phyloP scores from a whole-genome alignment of 2,888 invertebrate genomes.

The Hyles lineata region DNA sequence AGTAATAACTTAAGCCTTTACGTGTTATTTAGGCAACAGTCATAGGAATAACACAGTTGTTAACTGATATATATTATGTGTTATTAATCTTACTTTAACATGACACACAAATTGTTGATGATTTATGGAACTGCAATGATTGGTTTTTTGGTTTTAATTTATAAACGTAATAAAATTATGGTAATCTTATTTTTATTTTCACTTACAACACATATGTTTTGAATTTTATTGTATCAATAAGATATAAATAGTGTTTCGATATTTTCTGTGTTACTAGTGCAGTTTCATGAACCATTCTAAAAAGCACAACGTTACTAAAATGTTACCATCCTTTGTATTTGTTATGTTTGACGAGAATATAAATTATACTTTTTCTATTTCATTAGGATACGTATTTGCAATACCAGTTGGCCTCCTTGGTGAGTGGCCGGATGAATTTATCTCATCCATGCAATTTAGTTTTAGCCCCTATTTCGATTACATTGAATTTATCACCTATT shows the following conservation, averaged over 20 bases:
- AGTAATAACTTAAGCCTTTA: not conserved
- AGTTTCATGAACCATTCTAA: slow-evolving; percentile 2
- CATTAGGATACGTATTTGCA: slow-evolving; percentile 82
- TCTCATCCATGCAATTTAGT: slow-evolving; percentile 62
- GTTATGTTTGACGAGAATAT: slow-evolving; percentile 46
- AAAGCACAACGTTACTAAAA: slow-evolving; percentile 63
- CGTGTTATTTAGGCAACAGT: not conserved
- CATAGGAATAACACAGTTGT: slow-evolving; percentile 13
- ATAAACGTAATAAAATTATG: not conserved
- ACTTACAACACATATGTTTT: no score
- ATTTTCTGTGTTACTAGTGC: not conserved
- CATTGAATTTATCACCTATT: slow-evolving; percentile 47
- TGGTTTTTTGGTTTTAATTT: not conserved
- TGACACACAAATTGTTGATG: slow-evolving; percentile 20
- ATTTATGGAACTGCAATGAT: slow-evolving; percentile 8
- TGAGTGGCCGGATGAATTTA: slow-evolving; percentile 72
- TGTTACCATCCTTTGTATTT: slow-evolving; percentile 40
- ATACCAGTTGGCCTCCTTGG: slow-evolving; percentile 83
- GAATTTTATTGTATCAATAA: not conserved
- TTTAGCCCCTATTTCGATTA: slow-evolving; percentile 21
- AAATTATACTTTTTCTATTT: slow-evolving; percentile 69
- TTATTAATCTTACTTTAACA: slow-evolving; percentile 25
- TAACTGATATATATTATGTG: slow-evolving; percentile 28
- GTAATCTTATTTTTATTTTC: no score
- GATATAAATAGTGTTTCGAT: not conserved